Conservation (phyloP, 92 coral and sea anemone species). For the Porites lobata region DNA sequence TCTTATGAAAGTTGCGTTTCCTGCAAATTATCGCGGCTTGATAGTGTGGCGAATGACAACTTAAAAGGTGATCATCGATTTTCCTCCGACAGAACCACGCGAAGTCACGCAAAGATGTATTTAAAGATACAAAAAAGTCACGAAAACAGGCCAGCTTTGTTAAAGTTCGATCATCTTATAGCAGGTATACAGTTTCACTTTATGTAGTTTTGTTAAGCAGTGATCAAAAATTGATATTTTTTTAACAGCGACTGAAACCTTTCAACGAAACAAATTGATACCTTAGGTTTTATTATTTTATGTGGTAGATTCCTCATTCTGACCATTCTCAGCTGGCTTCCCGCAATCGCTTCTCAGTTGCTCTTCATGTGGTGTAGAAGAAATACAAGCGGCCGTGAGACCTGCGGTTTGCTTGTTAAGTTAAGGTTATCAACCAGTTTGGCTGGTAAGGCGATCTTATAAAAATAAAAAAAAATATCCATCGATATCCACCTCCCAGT, state of each 20-base stretch:
- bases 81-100: conserved; percentile 18
- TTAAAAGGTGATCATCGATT: conserved; percentile 13
- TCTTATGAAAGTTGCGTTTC: conserved; percentile 2
- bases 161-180: background rate
- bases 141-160: background rate
- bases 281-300: background rate
- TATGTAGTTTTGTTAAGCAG: background rate
- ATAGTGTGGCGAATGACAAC: conserved; percentile 20
- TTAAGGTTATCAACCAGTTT: conserved; percentile 24
- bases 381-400: conserved; percentile 11
- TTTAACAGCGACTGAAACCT: background rate
- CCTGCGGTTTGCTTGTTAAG: conserved; percentile 46
- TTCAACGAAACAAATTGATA: background rate
- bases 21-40: conserved; percentile 41
- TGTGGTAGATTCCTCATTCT: conserved; percentile 6
- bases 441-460: conserved; percentile 21
- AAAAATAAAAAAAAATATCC: conserved; percentile 12
- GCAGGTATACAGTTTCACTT: background rate
- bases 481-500: conserved; percentile 35
- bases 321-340: conserved; percentile 9
- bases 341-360: conserved; percentile 4
- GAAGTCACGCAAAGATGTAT: conserved; percentile 36
- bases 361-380: conserved; percentile 9
- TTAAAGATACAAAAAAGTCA: background rate
- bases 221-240: background rate